These are phyloP conservation scores for Cariama cristata DNA, from an alignment of 2,113 vertebrate genomes.

Conservation along the genomic window DNA sequence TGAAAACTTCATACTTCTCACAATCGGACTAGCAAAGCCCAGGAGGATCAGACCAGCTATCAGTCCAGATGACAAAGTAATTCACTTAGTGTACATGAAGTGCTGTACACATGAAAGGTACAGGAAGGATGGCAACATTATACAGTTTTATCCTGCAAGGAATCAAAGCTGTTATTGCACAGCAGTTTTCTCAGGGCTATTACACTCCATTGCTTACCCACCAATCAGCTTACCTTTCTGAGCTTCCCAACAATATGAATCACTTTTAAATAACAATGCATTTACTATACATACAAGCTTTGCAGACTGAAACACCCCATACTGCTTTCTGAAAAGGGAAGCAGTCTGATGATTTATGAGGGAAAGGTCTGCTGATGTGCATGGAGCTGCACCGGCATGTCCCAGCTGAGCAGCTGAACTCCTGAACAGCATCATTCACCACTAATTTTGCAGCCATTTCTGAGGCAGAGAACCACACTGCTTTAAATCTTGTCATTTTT, in stretches of 20 bases:
- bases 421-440: not conserved
- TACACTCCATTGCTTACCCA: constrained; percentile 32
- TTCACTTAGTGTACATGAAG: constrained; percentile 27
- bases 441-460: not conserved
- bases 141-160: constrained; percentile 18
- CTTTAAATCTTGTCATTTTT: not conserved
- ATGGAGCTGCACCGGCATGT: not conserved
- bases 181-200: constrained; percentile 36
- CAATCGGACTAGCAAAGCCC: constrained; percentile 46
- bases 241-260: constrained; percentile 12
- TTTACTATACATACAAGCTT: constrained; percentile 36
- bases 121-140: constrained; percentile 21
- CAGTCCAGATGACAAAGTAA: constrained; percentile 57
- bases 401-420: not conserved
- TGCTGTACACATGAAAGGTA: not conserved
- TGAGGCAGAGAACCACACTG: not conserved
- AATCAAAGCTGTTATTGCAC: constrained; percentile 22
- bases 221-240: constrained; percentile 30
- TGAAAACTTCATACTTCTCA: constrained; percentile 47
- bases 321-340: not conserved
- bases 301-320: not conserved
- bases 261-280: constrained; percentile 50
- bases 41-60: constrained; percentile 34
- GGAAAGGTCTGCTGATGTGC: not conserved
- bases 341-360: not conserved